Evolutionary conservation across 2,113 vertebrate genomes (phyloP).

Genomic region (Neolamprologus fasciatus): DNA sequence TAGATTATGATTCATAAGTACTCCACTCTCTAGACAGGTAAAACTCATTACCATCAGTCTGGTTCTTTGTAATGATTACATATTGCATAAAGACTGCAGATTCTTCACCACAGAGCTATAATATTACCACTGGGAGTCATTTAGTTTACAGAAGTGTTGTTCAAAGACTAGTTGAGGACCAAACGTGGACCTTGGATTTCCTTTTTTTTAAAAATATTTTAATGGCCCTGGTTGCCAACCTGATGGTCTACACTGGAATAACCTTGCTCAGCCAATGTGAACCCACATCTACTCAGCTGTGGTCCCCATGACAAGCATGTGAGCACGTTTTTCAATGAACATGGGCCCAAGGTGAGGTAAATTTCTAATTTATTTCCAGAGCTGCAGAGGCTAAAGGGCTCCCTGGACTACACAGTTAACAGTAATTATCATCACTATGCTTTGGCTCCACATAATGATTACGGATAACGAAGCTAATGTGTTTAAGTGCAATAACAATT

Average conservation of each 20-base stretch:
- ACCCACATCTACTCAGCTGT: not conserved
- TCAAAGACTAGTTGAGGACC: constrained; percentile 28
- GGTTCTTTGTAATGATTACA: constrained; percentile 57
- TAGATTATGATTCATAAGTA: constrained; percentile 57
- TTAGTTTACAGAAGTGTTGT: constrained; percentile 6
- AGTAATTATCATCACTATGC: constrained; percentile 33
- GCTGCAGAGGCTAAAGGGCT: constrained; percentile 25
- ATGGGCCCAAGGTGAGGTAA: not conserved
- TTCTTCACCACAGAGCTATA: constrained; percentile 18
- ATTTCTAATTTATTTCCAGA: constrained; percentile 37
- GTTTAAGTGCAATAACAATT: not conserved
- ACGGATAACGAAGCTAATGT: constrained; percentile 18
- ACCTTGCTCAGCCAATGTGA: not conserved
- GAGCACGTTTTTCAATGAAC: constrained; percentile 43
- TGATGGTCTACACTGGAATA: not conserved
- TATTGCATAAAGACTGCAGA: constrained; percentile 39
- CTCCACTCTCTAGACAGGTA: constrained; percentile 49
- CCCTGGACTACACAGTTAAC: constrained; percentile 22
- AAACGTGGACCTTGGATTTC: constrained; percentile 12
- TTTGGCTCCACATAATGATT: constrained; percentile 32
- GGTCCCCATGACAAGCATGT: constrained; percentile 12
- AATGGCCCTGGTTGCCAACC: not conserved
- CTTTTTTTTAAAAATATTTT: constrained; percentile 3
- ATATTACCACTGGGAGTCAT: constrained; percentile 44
- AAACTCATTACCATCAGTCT: constrained; percentile 59